Percentiles rank a stretch among this genome's conserved stretches.
Conservation (phyloP, 2,888 invertebrate species). For the Rotaria sp. region DNA sequence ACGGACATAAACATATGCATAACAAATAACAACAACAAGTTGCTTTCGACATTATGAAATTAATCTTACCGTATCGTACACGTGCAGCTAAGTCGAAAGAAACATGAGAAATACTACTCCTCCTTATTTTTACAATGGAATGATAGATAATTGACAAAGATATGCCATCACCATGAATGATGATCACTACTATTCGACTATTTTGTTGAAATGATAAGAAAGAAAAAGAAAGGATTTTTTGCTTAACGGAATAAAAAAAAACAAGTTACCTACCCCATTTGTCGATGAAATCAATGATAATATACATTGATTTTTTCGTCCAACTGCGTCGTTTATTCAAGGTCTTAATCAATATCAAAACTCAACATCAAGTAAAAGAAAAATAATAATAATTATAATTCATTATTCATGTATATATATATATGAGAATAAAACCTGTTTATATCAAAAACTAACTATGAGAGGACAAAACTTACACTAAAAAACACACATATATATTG, state of each 20-base stretch:
- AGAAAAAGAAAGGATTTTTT: background rate
- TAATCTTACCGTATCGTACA: background rate
- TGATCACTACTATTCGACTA: background rate
- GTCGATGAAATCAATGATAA: too few species aligned
- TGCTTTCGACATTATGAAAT: background rate
- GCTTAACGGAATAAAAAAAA: too few species aligned
- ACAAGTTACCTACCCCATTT: too few species aligned
- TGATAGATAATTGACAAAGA: background rate
- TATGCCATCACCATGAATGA: background rate
- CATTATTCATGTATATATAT: background rate
- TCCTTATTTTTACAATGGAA: background rate
- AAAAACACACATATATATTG: background rate
- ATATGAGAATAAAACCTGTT: slow-evolving; percentile 1
- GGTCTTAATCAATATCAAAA: too few species aligned
- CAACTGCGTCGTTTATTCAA: too few species aligned
- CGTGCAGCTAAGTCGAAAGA: background rate
- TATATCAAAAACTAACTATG: background rate
- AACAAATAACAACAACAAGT: background rate
- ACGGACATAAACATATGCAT: background rate
- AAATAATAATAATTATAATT: too few species aligned
- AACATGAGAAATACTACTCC: background rate
- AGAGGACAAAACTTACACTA: background rate
- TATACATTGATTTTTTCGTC: too few species aligned
- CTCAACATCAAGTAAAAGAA: too few species aligned
- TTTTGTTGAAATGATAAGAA: background rate